Evolutionary conservation across 2,888 invertebrate genomes (phyloP).

Genomic region (Calameuta filiformis): DNA sequence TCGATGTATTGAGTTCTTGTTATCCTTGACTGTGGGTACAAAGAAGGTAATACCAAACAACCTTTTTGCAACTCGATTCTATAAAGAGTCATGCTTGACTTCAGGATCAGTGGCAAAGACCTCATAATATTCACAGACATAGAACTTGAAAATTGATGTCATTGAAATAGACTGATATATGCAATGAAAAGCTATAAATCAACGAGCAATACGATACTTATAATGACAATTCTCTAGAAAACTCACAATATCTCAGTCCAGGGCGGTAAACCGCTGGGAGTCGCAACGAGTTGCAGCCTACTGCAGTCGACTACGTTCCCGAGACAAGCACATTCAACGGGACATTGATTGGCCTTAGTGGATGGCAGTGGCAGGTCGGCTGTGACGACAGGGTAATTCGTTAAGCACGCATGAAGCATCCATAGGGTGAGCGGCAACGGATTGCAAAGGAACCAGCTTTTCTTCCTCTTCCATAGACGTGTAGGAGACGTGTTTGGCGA

Average conservation of each 20-base stretch:
- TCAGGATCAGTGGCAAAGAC: not conserved
- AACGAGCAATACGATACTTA: not conserved
- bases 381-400: not conserved
- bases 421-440: not conserved
- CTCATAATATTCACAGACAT: not conserved
- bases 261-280: slow-evolving; percentile 60
- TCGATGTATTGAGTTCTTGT: slow-evolving; percentile 23
- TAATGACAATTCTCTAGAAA: not conserved
- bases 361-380: not conserved
- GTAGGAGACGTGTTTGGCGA: slow-evolving; percentile 26
- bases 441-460: not conserved
- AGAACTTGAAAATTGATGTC: not conserved
- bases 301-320: slow-evolving; percentile 60
- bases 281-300: slow-evolving; percentile 50
- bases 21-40: slow-evolving; percentile 35
- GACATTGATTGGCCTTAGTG: slow-evolving; percentile 42
- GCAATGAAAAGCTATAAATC: not conserved
- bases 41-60: slow-evolving; percentile 8
- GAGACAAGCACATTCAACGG: slow-evolving; percentile 59
- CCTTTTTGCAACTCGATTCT: not conserved
- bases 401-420: not conserved
- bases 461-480: not conserved
- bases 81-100: not conserved
- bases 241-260: slow-evolving; percentile 63
- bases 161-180: not conserved